phyloP scores from a whole-genome alignment of 2,113 vertebrate genomes.

The Entelurus aequoreus region DNA sequence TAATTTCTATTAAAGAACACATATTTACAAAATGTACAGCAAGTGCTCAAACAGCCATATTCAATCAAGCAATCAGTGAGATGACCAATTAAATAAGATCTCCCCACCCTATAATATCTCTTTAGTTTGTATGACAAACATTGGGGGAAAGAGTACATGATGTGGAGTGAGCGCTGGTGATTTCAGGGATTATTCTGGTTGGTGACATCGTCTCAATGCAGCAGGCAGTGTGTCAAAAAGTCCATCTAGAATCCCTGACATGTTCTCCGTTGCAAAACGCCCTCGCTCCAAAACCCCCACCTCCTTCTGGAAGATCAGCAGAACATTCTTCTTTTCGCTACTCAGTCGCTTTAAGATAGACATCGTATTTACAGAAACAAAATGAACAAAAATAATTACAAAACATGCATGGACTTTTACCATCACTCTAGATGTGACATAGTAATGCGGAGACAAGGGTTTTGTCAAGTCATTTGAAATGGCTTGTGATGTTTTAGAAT shows the following conservation, averaged over 20 bases:
- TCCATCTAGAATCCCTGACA: constrained; percentile 29
- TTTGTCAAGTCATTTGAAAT: constrained; percentile 34
- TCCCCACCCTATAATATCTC: constrained; percentile 47
- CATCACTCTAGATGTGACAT: constrained; percentile 20
- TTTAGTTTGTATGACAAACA: constrained; percentile 70
- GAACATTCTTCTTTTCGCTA: constrained; percentile 48
- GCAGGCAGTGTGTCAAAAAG: constrained; percentile 32
- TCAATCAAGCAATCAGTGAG: constrained; percentile 59
- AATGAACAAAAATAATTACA: constrained; percentile 44
- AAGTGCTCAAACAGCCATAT: constrained; percentile 59
- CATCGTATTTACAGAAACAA: constrained; percentile 62
- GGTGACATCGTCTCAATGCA: constrained; percentile 39
- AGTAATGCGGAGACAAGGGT: constrained; percentile 24
- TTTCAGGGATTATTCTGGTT: constrained; percentile 58
- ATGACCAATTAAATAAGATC: constrained; percentile 49
- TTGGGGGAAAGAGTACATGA: constrained; percentile 45
- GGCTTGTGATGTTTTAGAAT: neutral
- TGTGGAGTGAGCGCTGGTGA: constrained; percentile 59
- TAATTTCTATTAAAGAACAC: constrained; percentile 62
- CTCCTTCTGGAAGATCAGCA: constrained; percentile 40
- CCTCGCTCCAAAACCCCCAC: constrained; percentile 31
- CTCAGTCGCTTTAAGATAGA: constrained; percentile 36
- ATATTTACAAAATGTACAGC: constrained; percentile 75
- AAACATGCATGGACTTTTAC: constrained; percentile 57
- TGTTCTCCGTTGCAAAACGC: constrained; percentile 37